A percentile compares a stretch with the other conserved stretches of the same genome.
These are phyloP conservation scores for Platygyra sinensis DNA, from an alignment of 64 coral and sea anemone species.

Conservation along the genomic window DNA sequence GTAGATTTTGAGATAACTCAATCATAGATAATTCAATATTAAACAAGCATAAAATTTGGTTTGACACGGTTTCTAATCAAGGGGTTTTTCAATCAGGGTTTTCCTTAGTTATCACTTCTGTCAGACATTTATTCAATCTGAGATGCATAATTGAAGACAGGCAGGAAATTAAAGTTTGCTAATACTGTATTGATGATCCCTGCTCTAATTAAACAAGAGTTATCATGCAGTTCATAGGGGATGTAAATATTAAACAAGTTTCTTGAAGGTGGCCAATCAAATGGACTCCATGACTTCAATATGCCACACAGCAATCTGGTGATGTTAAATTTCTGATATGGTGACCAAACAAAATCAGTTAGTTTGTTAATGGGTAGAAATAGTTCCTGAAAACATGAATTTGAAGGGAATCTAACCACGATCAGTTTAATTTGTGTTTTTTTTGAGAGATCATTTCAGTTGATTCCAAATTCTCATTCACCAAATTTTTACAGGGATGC, in stretches of 20 bases:
- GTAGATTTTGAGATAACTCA: not conserved
- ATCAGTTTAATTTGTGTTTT: no score
- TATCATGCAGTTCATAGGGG: not conserved
- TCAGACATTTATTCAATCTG: not conserved
- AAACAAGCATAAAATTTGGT: not conserved
- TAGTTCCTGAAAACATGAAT: not conserved
- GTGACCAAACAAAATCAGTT: not conserved
- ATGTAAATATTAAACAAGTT: slow-evolving; percentile 16
- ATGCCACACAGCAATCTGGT: not conserved
- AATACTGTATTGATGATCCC: not conserved
- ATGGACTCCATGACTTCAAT: not conserved
- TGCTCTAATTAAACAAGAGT: slow-evolving; percentile 3
- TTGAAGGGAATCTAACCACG: not conserved
- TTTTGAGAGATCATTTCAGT: no score
- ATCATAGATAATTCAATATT: not conserved
- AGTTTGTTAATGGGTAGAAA: not conserved
- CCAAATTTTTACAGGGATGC: not conserved
- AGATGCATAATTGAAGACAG: no score
- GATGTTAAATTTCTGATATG: not conserved
- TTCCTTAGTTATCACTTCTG: not conserved
- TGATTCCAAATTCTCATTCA: not conserved
- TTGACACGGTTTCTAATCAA: not conserved
- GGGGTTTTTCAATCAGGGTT: not conserved
- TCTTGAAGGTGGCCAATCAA: not conserved
- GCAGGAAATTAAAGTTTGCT: slow-evolving; percentile 29